These are phyloP conservation scores for Eledone cirrhosa DNA, from an alignment of 2,888 invertebrate species.

Conservation along the genomic window DNA sequence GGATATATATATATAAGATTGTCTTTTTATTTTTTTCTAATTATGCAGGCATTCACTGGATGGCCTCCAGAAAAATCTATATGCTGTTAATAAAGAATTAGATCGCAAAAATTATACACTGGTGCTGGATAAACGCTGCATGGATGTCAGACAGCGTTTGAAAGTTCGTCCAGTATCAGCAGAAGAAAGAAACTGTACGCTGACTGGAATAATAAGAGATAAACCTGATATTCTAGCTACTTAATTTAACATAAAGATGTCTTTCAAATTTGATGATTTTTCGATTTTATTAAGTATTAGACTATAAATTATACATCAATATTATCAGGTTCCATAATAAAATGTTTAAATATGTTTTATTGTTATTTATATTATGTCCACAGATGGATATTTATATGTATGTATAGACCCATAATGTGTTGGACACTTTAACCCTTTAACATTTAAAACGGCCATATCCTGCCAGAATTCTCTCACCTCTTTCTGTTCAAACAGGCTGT, in stretches of 20 bases:
- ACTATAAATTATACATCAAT: too few species aligned
- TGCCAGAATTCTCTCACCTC: too few species aligned
- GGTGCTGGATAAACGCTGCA: conserved; percentile 64
- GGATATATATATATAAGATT: not conserved
- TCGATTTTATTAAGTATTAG: too few species aligned
- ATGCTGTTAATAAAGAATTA: conserved; percentile 66
- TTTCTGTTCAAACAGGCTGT: too few species aligned
- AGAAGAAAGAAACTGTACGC: conserved; percentile 57
- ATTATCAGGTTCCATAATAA: too few species aligned
- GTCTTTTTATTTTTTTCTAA: conserved; percentile 32
- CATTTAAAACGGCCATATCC: too few species aligned
- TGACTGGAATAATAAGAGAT: conserved; percentile 62
- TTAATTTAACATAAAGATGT: not conserved
- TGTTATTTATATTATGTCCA: too few species aligned
- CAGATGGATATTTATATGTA: too few species aligned
- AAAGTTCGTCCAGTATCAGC: conserved; percentile 53
- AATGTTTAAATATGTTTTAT: too few species aligned
- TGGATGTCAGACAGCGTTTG: conserved; percentile 64
- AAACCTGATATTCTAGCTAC: conserved; percentile 52
- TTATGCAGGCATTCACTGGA: conserved; percentile 65
- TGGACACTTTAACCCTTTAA: too few species aligned
- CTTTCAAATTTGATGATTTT: too few species aligned
- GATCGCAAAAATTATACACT: conserved; percentile 65
- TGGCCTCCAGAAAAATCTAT: conserved; percentile 65
- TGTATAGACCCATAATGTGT: too few species aligned